These are phyloP conservation scores for Rhinopomastus cyanomelas DNA, from an alignment of 2,113 vertebrate species.

Conservation along the genomic window DNA sequence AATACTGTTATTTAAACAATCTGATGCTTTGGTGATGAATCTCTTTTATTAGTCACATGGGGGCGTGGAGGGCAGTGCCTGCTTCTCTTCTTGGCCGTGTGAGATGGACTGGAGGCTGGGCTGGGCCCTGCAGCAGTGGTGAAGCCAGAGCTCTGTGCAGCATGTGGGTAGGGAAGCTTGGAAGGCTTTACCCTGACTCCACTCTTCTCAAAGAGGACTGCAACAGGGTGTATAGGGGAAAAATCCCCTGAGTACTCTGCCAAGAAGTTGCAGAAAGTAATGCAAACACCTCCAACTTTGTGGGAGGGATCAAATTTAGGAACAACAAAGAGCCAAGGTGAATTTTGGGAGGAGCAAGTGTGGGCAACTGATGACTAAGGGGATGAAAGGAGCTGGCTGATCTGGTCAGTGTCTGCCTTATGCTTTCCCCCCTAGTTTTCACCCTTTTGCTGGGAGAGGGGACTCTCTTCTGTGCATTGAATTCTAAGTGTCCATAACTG, in stretches of 20 bases:
- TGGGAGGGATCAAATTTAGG: not conserved
- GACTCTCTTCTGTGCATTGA: accelerated
- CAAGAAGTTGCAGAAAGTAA: not conserved
- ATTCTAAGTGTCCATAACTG: not conserved
- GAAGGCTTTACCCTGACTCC: not conserved
- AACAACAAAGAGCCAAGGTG: not conserved
- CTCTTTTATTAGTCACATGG: not conserved
- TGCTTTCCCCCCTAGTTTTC: not conserved
- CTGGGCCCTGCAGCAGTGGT: accelerated
- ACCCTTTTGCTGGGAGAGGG: not conserved
- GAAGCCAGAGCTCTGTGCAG: not conserved
- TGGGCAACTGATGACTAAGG: accelerated
- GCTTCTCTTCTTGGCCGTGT: not conserved
- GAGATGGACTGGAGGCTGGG: not conserved
- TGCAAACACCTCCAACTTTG: not conserved
- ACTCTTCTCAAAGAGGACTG: not conserved
- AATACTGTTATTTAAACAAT: slow-evolving; percentile 62
- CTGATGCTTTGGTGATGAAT: not conserved
- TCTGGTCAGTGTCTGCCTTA: accelerated
- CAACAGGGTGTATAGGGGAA: accelerated
- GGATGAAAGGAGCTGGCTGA: not conserved
- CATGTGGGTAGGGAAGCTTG: accelerated
- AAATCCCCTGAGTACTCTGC: not conserved
- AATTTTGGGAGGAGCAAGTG: not conserved
- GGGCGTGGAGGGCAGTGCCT: accelerated